Conservation (phyloP, 1,140 invertebrate species). For the Papilio machaon region DNA sequence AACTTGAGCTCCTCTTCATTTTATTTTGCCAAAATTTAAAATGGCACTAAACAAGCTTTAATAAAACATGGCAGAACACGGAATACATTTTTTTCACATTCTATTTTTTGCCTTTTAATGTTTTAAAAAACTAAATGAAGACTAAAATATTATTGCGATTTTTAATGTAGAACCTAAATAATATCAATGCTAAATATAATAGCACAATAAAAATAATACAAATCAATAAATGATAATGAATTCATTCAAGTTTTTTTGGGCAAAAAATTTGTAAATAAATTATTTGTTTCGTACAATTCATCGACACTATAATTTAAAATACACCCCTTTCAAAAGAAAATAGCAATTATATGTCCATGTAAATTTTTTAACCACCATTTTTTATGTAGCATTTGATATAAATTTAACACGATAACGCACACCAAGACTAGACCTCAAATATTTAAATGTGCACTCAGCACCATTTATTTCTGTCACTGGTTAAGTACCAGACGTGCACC, state of each 20-base stretch:
- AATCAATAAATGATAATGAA: neutral
- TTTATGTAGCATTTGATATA: neutral
- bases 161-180: neutral
- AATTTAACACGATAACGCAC: neutral
- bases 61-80: slow-evolving; percentile 1
- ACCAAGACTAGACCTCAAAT: neutral
- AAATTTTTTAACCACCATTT: neutral
- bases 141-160: slow-evolving; percentile 18
- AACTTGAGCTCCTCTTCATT: slow-evolving; percentile 37
- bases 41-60: slow-evolving; percentile 32
- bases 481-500: slow-evolving; percentile 25
- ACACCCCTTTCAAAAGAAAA: neutral
- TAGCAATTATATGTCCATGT: neutral
- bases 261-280: neutral
- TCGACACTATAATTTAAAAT: neutral
- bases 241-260: neutral
- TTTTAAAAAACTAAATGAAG: slow-evolving; percentile 4
- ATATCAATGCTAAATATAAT: neutral
- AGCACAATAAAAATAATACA: slow-evolving; percentile 2
- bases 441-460: neutral
- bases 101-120: neutral
- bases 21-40: slow-evolving; percentile 28
- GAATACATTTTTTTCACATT: neutral
- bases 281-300: neutral
- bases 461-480: neutral